phyloP scores from a whole-genome alignment of 53 echinoderm and acorn worm species.

The Actinopyga echinites region DNA sequence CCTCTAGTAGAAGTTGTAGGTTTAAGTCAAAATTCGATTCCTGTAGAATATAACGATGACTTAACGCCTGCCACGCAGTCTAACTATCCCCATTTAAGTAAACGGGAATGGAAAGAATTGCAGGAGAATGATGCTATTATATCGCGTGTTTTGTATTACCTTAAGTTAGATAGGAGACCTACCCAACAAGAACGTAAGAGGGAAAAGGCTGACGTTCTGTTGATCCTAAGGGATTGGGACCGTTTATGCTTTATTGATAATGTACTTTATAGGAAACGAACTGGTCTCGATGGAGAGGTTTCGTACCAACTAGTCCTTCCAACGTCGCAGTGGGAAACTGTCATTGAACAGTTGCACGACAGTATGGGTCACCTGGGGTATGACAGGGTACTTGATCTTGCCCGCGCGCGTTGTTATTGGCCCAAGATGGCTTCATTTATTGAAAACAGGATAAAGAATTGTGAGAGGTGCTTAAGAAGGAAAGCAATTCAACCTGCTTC shows the following conservation, averaged over 20 bases:
- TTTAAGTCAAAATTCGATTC: too few relatives aligned
- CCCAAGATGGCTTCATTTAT: neutral
- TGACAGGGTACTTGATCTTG: neutral
- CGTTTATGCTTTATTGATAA: neutral
- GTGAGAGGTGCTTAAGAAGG: constrained; percentile 8
- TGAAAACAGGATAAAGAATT: neutral
- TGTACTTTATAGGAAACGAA: constrained; percentile 8
- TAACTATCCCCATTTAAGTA: neutral
- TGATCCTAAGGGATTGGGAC: constrained; percentile 44
- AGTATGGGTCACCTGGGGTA: neutral
- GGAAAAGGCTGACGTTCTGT: neutral
- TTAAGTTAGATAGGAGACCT: neutral
- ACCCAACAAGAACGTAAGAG: neutral
- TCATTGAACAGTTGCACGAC: neutral
- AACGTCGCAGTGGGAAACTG: neutral
- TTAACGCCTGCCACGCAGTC: too few relatives aligned
- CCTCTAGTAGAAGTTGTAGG: neutral
- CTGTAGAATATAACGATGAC: too few relatives aligned
- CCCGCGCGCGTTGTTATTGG: neutral
- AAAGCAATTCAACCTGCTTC: neutral
- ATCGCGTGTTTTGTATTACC: neutral
- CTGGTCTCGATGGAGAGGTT: neutral
- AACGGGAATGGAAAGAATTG: neutral
- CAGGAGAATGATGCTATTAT: neutral
- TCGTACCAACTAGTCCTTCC: constrained; percentile 31